These are phyloP conservation scores for Byasa hedistus DNA, from an alignment of 2,888 invertebrate species.

Conservation along the genomic window DNA sequence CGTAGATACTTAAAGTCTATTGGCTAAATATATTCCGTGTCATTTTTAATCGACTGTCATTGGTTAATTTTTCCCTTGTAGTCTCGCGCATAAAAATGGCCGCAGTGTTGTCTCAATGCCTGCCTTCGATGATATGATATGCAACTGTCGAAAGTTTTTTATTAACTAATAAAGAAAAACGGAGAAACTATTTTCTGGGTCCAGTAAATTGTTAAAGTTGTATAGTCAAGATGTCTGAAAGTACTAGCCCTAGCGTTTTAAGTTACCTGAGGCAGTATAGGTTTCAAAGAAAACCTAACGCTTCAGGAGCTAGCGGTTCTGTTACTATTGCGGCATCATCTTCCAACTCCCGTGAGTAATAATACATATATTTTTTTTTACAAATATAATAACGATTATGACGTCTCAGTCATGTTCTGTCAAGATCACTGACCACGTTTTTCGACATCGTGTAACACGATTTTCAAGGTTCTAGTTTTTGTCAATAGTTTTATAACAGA, in stretches of 20 bases:
- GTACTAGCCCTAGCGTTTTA: constrained; percentile 79
- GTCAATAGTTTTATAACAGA: not conserved
- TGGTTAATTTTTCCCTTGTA: constrained; percentile 45
- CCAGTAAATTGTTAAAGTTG: constrained; percentile 27
- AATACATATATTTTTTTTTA: constrained; percentile 21
- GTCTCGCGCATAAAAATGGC: constrained; percentile 78
- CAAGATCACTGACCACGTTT: constrained; percentile 47
- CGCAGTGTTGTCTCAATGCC: constrained; percentile 66
- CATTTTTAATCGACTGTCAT: constrained; percentile 39
- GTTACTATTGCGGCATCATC: constrained; percentile 59
- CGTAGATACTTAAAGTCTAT: constrained; percentile 12
- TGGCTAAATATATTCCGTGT: constrained; percentile 32
- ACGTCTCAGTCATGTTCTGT: constrained; percentile 48
- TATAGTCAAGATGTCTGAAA: constrained; percentile 64
- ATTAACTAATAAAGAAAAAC: constrained; percentile 10
- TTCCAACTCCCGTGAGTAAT: constrained; percentile 67
- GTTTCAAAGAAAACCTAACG: constrained; percentile 82
- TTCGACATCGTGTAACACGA: constrained; percentile 38
- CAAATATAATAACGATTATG: constrained; percentile 30
- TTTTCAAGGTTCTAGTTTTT: constrained; percentile 44
- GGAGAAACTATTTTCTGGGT: constrained; percentile 5
- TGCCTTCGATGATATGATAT: constrained; percentile 52
- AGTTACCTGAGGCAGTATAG: constrained; percentile 84
- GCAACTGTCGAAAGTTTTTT: constrained; percentile 52
- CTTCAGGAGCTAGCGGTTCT: constrained; percentile 56